Conservation (phyloP, 2,888 invertebrate species). For the Polyommatus icarus region DNA sequence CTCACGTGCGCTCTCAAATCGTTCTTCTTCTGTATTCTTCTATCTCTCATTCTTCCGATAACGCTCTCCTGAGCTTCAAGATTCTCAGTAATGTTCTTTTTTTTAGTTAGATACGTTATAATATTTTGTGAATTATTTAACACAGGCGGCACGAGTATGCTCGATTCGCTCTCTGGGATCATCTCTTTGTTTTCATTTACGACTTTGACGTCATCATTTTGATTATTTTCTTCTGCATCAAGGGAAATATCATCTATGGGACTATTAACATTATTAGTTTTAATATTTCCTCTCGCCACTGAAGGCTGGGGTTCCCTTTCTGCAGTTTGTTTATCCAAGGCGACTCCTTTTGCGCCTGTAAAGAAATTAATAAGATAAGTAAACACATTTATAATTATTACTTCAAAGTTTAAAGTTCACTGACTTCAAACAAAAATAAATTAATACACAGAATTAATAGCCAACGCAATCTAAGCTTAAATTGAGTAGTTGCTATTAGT, state of each 20-base stretch:
- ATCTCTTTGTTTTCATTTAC: conserved; percentile 46
- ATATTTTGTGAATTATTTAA: conserved; percentile 53
- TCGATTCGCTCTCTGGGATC: conserved; percentile 64
- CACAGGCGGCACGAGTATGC: conserved; percentile 55
- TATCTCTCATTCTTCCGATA: conserved; percentile 42
- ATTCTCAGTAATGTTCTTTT: conserved; percentile 45
- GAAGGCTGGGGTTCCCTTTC: conserved; percentile 34
- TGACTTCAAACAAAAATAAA: background rate
- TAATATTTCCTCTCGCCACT: conserved; percentile 36
- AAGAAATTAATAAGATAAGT: background rate
- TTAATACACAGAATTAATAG: background rate
- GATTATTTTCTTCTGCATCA: conserved; percentile 31
- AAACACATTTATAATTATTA: too few relatives aligned
- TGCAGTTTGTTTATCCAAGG: conserved; percentile 50
- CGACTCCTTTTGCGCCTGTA: conserved; percentile 46
- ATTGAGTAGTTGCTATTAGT: background rate
- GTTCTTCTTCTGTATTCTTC: conserved; percentile 52
- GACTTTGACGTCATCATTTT: conserved; percentile 45
- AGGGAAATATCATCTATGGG: conserved; percentile 26
- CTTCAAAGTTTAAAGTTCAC: too few relatives aligned
- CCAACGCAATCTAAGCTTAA: background rate
- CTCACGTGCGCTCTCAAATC: conserved; percentile 60
- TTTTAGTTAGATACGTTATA: conserved; percentile 49
- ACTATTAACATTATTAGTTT: conserved; percentile 23
- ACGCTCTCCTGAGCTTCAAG: conserved; percentile 45